Evolutionary conservation across 1,140 invertebrate genomes (phyloP).

Genomic region (Bombus confusus): DNA sequence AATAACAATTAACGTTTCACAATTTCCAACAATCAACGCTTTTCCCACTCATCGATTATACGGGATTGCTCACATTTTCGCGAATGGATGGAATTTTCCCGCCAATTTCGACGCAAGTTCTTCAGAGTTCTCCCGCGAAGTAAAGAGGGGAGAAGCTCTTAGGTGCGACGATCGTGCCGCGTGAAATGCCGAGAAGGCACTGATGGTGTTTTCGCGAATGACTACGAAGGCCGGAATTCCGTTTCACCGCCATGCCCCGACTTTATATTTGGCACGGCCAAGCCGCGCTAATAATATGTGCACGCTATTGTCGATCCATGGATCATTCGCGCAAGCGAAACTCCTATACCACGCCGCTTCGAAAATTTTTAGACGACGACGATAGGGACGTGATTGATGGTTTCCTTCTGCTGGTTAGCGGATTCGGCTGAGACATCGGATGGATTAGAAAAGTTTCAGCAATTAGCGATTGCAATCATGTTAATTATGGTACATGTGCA

Average conservation of each 20-base stretch:
- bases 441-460: constrained; percentile 11
- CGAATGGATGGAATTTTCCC: constrained; percentile 17
- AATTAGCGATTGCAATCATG: neutral
- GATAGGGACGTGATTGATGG: neutral
- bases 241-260: constrained; percentile 23
- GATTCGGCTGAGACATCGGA: neutral
- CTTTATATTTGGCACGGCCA: constrained; percentile 43
- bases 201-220: constrained; percentile 35
- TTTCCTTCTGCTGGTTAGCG: neutral
- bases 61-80: neutral
- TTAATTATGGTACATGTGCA: neutral
- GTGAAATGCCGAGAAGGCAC: constrained; percentile 35
- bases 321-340: constrained; percentile 3
- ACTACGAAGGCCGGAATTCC: constrained; percentile 29
- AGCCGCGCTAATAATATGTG: constrained; percentile 33
- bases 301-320: constrained; percentile 38
- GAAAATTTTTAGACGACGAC: neutral
- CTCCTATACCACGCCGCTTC: neutral
- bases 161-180: neutral
- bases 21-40: neutral
- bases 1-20: neutral
- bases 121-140: neutral
- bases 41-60: too few species aligned
- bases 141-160: neutral
- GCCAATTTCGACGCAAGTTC: constrained; percentile 19